Percentiles rank a stretch among this genome's conserved stretches.
Conservation (phyloP, 2,113 vertebrate species). For the Heliornis fulica region DNA sequence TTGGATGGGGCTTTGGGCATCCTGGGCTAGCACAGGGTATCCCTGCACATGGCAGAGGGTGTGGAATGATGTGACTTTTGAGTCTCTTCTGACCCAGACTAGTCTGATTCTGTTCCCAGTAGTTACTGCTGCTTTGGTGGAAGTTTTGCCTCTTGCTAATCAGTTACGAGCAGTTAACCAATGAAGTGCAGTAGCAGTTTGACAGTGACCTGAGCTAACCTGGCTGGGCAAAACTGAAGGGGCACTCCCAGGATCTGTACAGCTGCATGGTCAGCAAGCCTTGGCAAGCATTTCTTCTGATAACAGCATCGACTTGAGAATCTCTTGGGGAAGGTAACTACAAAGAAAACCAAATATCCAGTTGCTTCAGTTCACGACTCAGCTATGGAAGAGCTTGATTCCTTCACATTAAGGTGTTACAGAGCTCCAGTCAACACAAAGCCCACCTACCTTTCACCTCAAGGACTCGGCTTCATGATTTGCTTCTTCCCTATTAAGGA, state of each 20-base stretch:
- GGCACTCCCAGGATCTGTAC: not conserved
- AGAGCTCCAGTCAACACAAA: not conserved
- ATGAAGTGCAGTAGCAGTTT: not conserved
- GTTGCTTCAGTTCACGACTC: not conserved
- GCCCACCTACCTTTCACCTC: not conserved
- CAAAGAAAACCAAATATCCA: not conserved
- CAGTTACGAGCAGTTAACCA: not conserved
- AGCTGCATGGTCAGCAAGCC: not conserved
- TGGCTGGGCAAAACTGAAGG: not conserved
- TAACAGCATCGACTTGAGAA: not conserved
- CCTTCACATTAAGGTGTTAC: not conserved
- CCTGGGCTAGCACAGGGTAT: no score
- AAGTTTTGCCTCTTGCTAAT: not conserved
- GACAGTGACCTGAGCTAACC: not conserved
- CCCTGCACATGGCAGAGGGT: no score
- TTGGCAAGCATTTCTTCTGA: not conserved
- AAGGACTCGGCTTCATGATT: not conserved
- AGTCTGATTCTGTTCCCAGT: not conserved
- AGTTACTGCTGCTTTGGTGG: not conserved
- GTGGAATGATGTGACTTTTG: no score
- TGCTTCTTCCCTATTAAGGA: not conserved
- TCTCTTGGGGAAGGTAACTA: not conserved
- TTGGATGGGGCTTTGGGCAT: no score
- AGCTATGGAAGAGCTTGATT: not conserved
- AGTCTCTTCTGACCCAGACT: no score